phyloP scores from a whole-genome alignment of 2,113 vertebrate genomes.

The Corythornis cristatus region DNA sequence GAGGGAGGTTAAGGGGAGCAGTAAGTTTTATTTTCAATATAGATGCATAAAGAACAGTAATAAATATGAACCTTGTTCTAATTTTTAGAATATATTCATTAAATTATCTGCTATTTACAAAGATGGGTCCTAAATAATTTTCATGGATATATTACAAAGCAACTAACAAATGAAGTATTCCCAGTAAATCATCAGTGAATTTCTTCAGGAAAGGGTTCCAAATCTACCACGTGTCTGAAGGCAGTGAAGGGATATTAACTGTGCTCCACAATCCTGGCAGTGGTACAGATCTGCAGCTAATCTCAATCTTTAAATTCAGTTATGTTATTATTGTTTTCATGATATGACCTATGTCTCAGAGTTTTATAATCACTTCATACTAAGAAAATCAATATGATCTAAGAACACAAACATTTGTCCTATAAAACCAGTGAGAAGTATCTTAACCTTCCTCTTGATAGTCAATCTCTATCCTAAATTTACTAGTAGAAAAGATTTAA shows the following conservation, averaged over 20 bases:
- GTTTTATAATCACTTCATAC: background rate
- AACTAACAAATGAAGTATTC: background rate
- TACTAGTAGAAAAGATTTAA: background rate
- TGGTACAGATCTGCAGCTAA: background rate
- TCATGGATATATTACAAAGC: background rate
- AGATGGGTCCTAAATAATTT: background rate
- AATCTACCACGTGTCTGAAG: background rate
- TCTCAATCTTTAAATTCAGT: background rate
- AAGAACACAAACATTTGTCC: background rate
- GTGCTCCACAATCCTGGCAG: background rate
- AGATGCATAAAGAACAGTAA: background rate
- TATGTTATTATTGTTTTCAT: background rate
- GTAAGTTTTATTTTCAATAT: background rate
- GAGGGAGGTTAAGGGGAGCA: background rate
- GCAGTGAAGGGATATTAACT: background rate
- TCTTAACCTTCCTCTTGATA: background rate
- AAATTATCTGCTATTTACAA: background rate
- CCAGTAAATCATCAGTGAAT: background rate
- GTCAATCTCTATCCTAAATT: background rate
- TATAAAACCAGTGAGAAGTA: background rate
- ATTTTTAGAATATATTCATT: background rate
- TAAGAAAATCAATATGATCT: background rate
- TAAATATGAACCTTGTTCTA: background rate
- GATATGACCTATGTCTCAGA: background rate
- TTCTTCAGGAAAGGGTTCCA: background rate